Evolutionary conservation across 2,797 vertebrate genomes (phyloP).

Genomic region (Pelodytes ibericus): DNA sequence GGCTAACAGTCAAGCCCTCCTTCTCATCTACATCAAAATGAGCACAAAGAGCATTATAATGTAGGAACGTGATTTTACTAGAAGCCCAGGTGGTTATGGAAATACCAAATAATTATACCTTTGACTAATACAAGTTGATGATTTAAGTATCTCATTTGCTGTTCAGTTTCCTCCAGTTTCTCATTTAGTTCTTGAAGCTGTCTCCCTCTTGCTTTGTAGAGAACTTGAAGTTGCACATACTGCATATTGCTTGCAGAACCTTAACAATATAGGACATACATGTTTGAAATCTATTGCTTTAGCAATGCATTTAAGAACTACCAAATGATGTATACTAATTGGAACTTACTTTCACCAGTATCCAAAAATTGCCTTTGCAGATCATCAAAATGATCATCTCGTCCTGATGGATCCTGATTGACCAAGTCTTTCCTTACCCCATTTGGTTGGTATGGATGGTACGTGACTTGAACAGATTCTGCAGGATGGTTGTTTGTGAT

Average conservation of each 20-base stretch:
- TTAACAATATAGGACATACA: constrained; percentile 61
- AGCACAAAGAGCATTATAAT: not conserved
- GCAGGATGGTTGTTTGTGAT: constrained; percentile 60
- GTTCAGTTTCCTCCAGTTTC: constrained; percentile 87
- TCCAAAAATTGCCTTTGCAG: constrained; percentile 87
- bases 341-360: constrained; percentile 77
- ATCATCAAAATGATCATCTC: constrained; percentile 77
- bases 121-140: constrained; percentile 90
- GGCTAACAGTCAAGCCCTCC: constrained; percentile 82
- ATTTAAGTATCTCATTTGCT: constrained; percentile 86
- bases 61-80: too few species aligned
- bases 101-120: constrained; percentile 72
- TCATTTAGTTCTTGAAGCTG: constrained; percentile 85
- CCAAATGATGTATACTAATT: not conserved
- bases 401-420: constrained; percentile 65
- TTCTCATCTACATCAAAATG: constrained; percentile 83
- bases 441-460: constrained; percentile 79
- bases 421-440: constrained; percentile 71
- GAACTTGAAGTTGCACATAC: constrained; percentile 86
- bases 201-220: constrained; percentile 89
- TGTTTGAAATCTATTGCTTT: constrained; percentile 5
- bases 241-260: constrained; percentile 83
- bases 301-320: not conserved
- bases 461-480: constrained; percentile 79
- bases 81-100: too few species aligned